Percentiles rank a stretch among this genome's conserved stretches.
Evolutionary conservation across 2,113 vertebrate species (phyloP).

Genomic region (Aspiorhynchus laticeps): DNA sequence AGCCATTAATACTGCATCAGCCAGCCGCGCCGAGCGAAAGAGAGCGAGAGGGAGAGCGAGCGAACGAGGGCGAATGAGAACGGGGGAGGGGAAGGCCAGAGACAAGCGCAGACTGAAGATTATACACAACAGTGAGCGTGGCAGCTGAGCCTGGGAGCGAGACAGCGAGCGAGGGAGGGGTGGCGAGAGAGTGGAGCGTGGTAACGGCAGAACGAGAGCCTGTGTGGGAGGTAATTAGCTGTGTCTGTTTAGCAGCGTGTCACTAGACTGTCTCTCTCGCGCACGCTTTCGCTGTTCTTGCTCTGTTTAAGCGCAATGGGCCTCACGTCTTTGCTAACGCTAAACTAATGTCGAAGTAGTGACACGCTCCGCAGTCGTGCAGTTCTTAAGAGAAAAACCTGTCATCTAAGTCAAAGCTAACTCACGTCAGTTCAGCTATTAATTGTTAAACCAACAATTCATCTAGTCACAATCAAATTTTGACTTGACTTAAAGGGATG

Average conservation of each 20-base stretch:
- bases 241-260: conserved; percentile 60
- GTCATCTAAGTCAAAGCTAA: background rate
- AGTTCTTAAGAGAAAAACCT: background rate
- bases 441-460: background rate
- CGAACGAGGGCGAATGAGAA: conserved; percentile 23
- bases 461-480: background rate
- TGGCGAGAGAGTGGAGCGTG: background rate
- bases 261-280: conserved; percentile 40
- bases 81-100: conserved; percentile 37
- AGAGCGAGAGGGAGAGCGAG: conserved; percentile 37
- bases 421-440: background rate
- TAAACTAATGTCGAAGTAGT: conserved; percentile 34
- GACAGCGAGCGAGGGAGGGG: conserved; percentile 19
- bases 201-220: conserved; percentile 15
- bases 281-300: background rate
- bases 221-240: conserved; percentile 62
- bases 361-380: background rate
- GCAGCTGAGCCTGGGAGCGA: conserved; percentile 51
- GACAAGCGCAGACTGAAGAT: conserved; percentile 52
- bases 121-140: conserved; percentile 54
- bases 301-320: conserved; percentile 13
- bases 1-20: conserved; percentile 69
- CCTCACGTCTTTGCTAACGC: background rate
- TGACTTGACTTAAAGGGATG: background rate
- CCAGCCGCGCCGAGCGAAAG: conserved; percentile 50